Percentiles rank a stretch among this genome's conserved stretches.
Evolutionary conservation across 2,888 invertebrate genomes (phyloP).

Genomic region (Pelosia muscerda): DNA sequence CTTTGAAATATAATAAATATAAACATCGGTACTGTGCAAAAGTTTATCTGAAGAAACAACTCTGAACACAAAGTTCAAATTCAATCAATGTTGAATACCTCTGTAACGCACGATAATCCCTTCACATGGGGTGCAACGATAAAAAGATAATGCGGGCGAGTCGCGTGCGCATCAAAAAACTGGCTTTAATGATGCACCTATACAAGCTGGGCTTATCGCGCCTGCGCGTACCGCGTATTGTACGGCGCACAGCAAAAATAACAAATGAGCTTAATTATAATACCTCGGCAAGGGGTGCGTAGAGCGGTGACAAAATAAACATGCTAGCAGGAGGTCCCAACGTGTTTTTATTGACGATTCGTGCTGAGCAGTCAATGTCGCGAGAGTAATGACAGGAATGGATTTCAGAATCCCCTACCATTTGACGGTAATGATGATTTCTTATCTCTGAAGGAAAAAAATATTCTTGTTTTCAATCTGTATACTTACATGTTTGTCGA

Average conservation of each 20-base stretch:
- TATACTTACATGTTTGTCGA: constrained; percentile 37
- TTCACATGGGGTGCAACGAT: constrained; percentile 83
- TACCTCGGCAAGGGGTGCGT: constrained; percentile 75
- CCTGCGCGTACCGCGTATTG: constrained; percentile 72
- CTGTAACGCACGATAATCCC: constrained; percentile 75
- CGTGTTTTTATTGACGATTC: constrained; percentile 78
- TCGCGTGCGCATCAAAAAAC: constrained; percentile 84
- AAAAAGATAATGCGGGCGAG: constrained; percentile 85
- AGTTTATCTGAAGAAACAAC: not conserved
- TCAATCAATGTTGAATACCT: constrained; percentile 56
- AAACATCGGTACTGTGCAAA: not conserved
- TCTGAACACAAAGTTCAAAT: not conserved
- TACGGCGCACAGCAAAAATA: constrained; percentile 61
- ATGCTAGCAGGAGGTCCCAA: constrained; percentile 74
- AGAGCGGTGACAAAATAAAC: constrained; percentile 75
- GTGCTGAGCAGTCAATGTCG: constrained; percentile 79
- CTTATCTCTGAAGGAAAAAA: constrained; percentile 58
- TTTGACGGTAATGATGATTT: constrained; percentile 65
- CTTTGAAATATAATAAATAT: too few species aligned
- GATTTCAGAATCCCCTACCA: constrained; percentile 60
- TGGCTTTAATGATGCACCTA: constrained; percentile 83
- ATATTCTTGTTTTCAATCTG: constrained; percentile 53
- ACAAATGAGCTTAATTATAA: constrained; percentile 85
- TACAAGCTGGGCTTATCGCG: constrained; percentile 82
- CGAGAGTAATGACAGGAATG: constrained; percentile 76